Percentiles rank a stretch among this genome's conserved stretches.
These are phyloP conservation scores for Dryocosmus kuriphilus DNA, from an alignment of 2,888 invertebrate genomes.

Conservation along the genomic window DNA sequence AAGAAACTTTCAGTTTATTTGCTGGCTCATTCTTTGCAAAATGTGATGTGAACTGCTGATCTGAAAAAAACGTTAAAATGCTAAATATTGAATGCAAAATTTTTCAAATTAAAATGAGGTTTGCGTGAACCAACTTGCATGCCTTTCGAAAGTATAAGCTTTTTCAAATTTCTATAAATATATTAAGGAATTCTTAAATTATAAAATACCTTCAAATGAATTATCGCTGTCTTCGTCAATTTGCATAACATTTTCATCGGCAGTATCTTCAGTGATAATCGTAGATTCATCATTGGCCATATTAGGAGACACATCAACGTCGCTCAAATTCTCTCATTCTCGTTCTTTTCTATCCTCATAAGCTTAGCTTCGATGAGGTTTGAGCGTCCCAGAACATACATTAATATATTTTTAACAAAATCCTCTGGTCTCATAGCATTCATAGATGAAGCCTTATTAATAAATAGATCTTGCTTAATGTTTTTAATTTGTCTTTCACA, in stretches of 20 bases:
- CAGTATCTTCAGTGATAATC: neutral
- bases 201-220: neutral
- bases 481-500: slow-evolving; percentile 45
- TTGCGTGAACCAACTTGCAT: too few species aligned
- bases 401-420: neutral
- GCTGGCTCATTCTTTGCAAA: too few species aligned
- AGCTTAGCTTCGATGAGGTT: neutral
- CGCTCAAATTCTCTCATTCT: neutral
- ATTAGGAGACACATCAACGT: neutral
- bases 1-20: too few species aligned
- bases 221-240: neutral
- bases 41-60: too few species aligned
- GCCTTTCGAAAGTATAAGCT: too few species aligned
- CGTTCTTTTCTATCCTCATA: too few species aligned
- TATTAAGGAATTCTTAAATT: too few species aligned
- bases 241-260: neutral
- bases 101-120: too few species aligned
- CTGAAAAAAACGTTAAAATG: too few species aligned
- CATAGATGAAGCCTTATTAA: slow-evolving; percentile 26
- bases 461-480: slow-evolving; percentile 40
- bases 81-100: too few species aligned
- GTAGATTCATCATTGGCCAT: neutral
- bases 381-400: neutral
- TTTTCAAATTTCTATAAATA: too few species aligned
- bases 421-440: slow-evolving; percentile 10